Evolutionary conservation across 2,888 invertebrate species (phyloP).

Genomic region (Parnassius smintheus): DNA sequence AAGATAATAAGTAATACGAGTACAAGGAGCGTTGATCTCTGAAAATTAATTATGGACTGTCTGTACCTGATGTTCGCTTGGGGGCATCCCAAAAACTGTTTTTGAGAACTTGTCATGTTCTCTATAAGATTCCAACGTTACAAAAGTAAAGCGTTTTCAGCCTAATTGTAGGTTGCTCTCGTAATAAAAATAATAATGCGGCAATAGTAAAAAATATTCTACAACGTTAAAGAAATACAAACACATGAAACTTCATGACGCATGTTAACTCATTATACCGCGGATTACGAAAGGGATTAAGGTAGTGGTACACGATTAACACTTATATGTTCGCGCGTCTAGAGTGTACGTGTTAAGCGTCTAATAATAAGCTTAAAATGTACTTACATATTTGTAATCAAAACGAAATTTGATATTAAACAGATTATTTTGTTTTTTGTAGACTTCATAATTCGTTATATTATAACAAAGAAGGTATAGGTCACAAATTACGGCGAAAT

Average conservation of each 20-base stretch:
- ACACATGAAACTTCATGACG: constrained; percentile 2
- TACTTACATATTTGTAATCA: too few species aligned
- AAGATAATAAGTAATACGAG: constrained; percentile 47
- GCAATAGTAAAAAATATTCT: too few species aligned
- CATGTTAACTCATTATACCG: constrained; percentile 9
- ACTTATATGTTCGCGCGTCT: constrained; percentile 12
- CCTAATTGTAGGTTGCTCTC: neutral
- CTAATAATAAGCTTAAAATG: neutral
- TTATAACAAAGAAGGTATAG: too few species aligned
- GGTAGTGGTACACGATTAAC: constrained; percentile 11
- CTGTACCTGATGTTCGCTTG: constrained; percentile 60
- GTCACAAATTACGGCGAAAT: too few species aligned
- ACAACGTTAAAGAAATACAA: too few species aligned
- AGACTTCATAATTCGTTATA: too few species aligned
- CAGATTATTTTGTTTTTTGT: too few species aligned
- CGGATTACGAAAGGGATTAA: constrained; percentile 10
- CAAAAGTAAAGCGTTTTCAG: constrained; percentile 6
- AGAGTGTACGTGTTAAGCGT: neutral
- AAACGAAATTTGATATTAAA: too few species aligned
- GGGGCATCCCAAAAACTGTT: constrained; percentile 43
- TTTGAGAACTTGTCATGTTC: constrained; percentile 45
- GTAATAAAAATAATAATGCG: too few species aligned
- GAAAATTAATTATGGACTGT: constrained; percentile 70
- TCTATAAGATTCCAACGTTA: constrained; percentile 43
- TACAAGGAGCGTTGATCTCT: constrained; percentile 51